Evolutionary conservation across 2,797 vertebrate species (phyloP), one percentile per base, ranked within the genome.

Genomic region (Tauraco hartlaubi): DNA sequence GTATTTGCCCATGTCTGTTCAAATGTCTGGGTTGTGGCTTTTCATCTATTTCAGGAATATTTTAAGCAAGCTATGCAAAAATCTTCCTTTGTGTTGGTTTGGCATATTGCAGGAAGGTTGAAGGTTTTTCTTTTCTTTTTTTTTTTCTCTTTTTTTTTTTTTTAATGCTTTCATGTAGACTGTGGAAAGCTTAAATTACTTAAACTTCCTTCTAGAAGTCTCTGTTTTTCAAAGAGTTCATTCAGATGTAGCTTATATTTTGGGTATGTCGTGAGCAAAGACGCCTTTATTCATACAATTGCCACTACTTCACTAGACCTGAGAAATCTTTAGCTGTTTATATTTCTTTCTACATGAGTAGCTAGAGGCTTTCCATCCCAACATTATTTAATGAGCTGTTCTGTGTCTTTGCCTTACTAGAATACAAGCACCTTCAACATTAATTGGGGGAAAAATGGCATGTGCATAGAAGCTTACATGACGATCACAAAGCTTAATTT

Each of bases 51-150:
- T 93, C 67, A 73, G 87, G 79, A 96, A 96, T 76, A 92, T 88
- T 96, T 94, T 94, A 91, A 96, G 82, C 82, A 91, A 96, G 73
- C 44, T 83, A 95, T 95, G 90, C 92, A 97, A 95, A 96, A 96
- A 76, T 83, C 43, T 78, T 77, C 51, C 28, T 89, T 81, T 92
- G 61, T 83, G 59, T 55, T 90, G 44, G 52, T 84, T 76, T 61
- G n/a, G 39, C 51, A 44, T 68, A 86, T 48, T 78, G 41, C 85
- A 88, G 22, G 54, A 90, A 75, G n/a, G 64, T 68, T 96, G 81
- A 93, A 88, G 41, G 41, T 12, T 75, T 83, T 88, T 59, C 21
- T 64, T 72, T 11, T 78, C 39, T 71, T 46, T 56, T 37, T 5
- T 44, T 18, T 41, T 46, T 21, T 43, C 19, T 17, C 15, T 28